A percentile compares a stretch with the other conserved stretches of the same genome.
These are phyloP conservation scores for Micromys minutus DNA, from an alignment of 2,113 vertebrate species.

Conservation along the genomic window DNA sequence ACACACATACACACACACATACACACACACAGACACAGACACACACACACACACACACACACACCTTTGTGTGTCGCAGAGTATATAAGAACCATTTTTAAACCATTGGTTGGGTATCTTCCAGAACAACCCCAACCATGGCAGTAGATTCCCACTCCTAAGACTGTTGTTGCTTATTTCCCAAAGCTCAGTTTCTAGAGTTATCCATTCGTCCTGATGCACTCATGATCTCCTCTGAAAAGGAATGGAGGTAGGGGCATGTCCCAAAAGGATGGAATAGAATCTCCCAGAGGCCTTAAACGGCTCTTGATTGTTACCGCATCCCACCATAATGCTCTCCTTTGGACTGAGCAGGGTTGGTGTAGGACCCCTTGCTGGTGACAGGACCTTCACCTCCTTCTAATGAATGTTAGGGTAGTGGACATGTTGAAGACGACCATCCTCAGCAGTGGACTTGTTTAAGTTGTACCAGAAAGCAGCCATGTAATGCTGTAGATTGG, in stretches of 20 bases:
- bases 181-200: constrained; percentile 3
- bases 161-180: too few species aligned
- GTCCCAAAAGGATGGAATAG: neutral
- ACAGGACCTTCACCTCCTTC: neutral
- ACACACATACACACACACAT: too few species aligned
- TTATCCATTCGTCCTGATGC: neutral
- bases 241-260: neutral
- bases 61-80: too few species aligned
- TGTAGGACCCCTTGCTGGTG: neutral
- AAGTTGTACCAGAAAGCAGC: neutral
- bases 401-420: neutral
- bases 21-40: too few species aligned
- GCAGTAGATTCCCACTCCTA: too few species aligned
- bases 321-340: fast-evolving
- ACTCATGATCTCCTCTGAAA: constrained; percentile 16
- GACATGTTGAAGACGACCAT: neutral
- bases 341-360: neutral
- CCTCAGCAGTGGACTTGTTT: neutral
- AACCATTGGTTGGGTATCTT: too few species aligned
- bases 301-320: neutral
- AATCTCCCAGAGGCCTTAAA: neutral
- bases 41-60: too few species aligned
- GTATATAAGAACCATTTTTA: too few species aligned
- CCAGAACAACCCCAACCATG: too few species aligned
- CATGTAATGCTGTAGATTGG: too few species aligned